Evolutionary conservation across 2,888 invertebrate species (phyloP).

Genomic region (Abscondita cerata): DNA sequence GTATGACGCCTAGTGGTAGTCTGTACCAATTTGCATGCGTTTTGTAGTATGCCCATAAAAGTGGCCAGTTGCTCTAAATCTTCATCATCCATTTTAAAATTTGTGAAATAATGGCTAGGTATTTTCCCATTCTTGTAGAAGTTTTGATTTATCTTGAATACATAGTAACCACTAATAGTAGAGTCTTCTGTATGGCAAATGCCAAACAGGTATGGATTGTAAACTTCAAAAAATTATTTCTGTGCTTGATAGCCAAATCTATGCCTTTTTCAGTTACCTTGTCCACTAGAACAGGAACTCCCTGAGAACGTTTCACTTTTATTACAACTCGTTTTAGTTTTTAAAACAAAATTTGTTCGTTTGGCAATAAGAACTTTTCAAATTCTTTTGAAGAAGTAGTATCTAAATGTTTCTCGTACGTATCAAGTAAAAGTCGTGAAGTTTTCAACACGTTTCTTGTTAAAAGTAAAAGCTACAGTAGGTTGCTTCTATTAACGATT

Average conservation of each 20-base stretch:
- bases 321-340: conserved; percentile 19
- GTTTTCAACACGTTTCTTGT: conserved; percentile 30
- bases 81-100: neutral
- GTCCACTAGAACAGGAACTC: conserved; percentile 22
- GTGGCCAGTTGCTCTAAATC: neutral
- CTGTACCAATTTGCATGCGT: conserved; percentile 32
- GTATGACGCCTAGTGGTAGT: conserved; percentile 33
- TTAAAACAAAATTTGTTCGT: conserved; percentile 11
- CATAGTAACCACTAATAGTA: conserved; percentile 1
- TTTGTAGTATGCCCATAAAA: neutral
- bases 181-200: neutral
- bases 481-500: conserved; percentile 22
- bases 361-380: conserved; percentile 5
- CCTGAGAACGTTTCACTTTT: conserved; percentile 14
- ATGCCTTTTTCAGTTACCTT: conserved; percentile 13
- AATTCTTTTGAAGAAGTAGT: conserved; percentile 11
- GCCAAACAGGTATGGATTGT: neutral
- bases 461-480: conserved; percentile 29
- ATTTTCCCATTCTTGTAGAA: neutral
- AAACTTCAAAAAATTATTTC: neutral
- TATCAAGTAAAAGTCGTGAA: conserved; percentile 14
- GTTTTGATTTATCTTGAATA: neutral
- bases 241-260: neutral
- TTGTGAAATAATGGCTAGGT: neutral
- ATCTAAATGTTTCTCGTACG: conserved; percentile 2